phyloP scores from a whole-genome alignment of 2,797 vertebrate species.

The Ctenopoma multispine region DNA sequence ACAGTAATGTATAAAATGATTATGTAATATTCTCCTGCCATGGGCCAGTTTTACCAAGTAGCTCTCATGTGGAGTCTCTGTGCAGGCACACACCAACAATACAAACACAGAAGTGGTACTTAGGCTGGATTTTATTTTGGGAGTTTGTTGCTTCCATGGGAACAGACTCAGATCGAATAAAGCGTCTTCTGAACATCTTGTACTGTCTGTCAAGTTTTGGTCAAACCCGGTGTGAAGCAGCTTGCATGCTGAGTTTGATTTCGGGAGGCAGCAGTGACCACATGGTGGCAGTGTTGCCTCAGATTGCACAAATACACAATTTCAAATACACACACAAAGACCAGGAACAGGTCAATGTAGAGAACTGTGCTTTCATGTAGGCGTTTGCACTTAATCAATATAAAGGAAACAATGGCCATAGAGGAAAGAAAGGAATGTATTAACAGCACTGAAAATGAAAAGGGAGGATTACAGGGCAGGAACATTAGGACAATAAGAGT shows the following conservation, averaged over 20 bases:
- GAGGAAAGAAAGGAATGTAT: background rate
- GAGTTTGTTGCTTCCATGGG: constrained; percentile 16
- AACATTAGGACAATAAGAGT: background rate
- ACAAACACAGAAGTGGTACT: background rate
- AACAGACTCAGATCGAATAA: constrained; percentile 34
- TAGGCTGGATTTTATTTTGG: constrained; percentile 15
- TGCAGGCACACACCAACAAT: constrained; percentile 5
- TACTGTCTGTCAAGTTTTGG: constrained; percentile 27
- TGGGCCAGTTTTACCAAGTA: background rate
- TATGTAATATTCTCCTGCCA: background rate
- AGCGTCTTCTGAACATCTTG: constrained; percentile 18
- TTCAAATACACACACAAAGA: background rate
- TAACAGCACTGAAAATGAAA: constrained; percentile 9
- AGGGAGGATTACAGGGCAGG: background rate
- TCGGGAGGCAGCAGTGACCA: constrained; percentile 21
- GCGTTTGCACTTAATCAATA: constrained; percentile 43
- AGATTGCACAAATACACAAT: constrained; percentile 16
- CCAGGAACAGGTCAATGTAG: constrained; percentile 43
- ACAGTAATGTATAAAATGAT: background rate
- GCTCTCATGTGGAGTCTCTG: constrained; percentile 5
- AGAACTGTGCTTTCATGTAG: constrained; percentile 38
- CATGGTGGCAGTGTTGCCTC: constrained; percentile 63
- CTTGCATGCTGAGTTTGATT: background rate
- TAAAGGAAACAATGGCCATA: constrained; percentile 1
- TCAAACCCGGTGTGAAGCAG: background rate